Conservation (phyloP, 2,888 invertebrate species). For the Nymphalis polychloros region DNA sequence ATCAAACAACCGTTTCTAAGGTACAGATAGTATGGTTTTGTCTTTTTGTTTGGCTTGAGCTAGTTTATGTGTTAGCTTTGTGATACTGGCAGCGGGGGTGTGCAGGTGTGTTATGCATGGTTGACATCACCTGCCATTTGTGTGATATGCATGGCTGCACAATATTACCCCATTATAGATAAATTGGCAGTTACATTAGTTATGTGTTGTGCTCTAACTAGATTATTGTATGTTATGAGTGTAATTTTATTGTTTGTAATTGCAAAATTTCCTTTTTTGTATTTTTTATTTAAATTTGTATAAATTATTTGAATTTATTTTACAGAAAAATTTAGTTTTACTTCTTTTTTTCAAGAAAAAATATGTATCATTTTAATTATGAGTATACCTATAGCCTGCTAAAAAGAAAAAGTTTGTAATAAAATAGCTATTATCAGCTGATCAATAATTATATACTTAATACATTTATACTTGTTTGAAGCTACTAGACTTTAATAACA, state of each 20-base stretch:
- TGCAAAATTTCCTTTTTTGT: background rate
- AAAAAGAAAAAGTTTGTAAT: background rate
- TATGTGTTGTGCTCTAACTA: conserved; percentile 23
- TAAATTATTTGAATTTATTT: too few species aligned
- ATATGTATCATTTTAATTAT: background rate
- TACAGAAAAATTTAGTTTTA: too few species aligned
- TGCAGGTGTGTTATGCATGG: conserved; percentile 73
- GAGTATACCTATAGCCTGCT: background rate
- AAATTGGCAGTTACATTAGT: conserved; percentile 27
- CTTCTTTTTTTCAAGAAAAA: too few species aligned
- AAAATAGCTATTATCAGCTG: background rate
- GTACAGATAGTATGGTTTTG: conserved; percentile 45
- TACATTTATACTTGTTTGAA: background rate
- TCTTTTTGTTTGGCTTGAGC: conserved; percentile 45
- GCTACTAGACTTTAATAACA: conserved; percentile 1
- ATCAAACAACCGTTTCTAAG: conserved; percentile 76
- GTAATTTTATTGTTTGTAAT: background rate
- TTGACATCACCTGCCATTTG: conserved; percentile 70
- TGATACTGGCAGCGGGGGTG: conserved; percentile 58
- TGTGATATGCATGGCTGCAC: conserved; percentile 59
- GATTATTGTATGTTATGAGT: conserved; percentile 15
- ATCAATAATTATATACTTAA: background rate
- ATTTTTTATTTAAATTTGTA: background rate
- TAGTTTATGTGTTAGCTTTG: conserved; percentile 53
- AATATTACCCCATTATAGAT: conserved; percentile 46